Evolutionary conservation across 2,888 invertebrate genomes (phyloP), one percentile per base, ranked within the genome.

Genomic region (Amorpha juglandis): DNA sequence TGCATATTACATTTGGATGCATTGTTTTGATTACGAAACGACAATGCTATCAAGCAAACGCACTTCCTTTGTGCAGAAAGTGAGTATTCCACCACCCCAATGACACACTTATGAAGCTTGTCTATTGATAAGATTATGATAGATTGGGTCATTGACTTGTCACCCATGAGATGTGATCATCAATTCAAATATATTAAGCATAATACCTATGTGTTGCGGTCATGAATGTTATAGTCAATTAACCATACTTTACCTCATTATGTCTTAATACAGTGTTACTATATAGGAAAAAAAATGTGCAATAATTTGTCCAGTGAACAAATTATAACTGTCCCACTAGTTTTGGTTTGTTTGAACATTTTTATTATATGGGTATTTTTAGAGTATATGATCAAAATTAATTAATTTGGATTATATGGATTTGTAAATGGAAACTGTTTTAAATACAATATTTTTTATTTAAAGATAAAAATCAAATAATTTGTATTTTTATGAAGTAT

Each of bases 11-110:
- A 27, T 38, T 47, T 27, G 27, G 51, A 38, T 69, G n/a, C 50
- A 65, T 77, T 84, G 80, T 85, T 85, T 80, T 81, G 77, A 77
- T 87, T 83, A 81, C 76, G 81, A 84, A 79, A 83, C 76, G 67
- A 68, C 72, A 68, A 73, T 72, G 72, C 78, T 83, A 84, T 82
- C 81, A 75, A 68, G 69, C 74, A 75, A 80, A 78, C 70, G 42
- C 67, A 68, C 65, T 77, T 78, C 71, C 77, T 82, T 81, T 80
- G 78, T 82, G 71, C 68, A 72, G 70, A 51, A 68, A 38, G 48
- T 19, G 35, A 65, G 47, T 64, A 16, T 64, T 42, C 27, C 27
- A 45, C 9, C 6, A 45, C 9, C 6, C 19, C 33, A 35, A 27
- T 19, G 35, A 38, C 16, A 21, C 12, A 47, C 1, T 19, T 66